A percentile compares a stretch with the other conserved stretches of the same genome.
Conservation (phyloP, 2,113 vertebrate genomes). For the Eidolon helvum region DNA sequence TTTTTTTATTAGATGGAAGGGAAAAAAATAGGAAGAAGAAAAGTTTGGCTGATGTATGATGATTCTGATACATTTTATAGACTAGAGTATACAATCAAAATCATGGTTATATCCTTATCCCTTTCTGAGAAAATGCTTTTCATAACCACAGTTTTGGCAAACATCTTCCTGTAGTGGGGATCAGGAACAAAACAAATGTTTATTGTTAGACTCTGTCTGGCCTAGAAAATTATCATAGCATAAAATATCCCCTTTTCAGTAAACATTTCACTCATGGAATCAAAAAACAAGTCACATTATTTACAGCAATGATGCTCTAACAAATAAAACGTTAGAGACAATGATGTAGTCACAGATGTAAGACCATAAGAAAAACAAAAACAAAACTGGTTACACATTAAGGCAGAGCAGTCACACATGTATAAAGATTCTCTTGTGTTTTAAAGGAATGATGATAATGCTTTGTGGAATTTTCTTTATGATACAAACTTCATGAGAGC, state of each 20-base stretch:
- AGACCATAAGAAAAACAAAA: constrained; percentile 41
- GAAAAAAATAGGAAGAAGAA: neutral
- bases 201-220: constrained; percentile 67
- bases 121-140: constrained; percentile 74
- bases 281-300: neutral
- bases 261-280: constrained; percentile 69
- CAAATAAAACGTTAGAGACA: constrained; percentile 30
- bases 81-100: constrained; percentile 42
- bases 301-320: constrained; percentile 46
- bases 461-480: neutral
- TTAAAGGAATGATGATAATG: neutral
- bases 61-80: constrained; percentile 53
- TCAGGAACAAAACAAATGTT: constrained; percentile 73
- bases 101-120: constrained; percentile 15
- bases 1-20: neutral
- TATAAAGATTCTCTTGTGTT: neutral
- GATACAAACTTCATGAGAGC: neutral
- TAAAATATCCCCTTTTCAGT: constrained; percentile 63
- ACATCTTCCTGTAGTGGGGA: constrained; percentile 51
- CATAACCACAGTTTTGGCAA: constrained; percentile 59
- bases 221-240: constrained; percentile 64
- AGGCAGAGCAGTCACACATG: neutral
- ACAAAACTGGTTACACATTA: neutral
- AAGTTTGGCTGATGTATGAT: constrained; percentile 6
- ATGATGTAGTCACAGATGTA: constrained; percentile 31